Evolutionary conservation across 2,888 invertebrate genomes (phyloP).

Genomic region (Achlya flavicornis): DNA sequence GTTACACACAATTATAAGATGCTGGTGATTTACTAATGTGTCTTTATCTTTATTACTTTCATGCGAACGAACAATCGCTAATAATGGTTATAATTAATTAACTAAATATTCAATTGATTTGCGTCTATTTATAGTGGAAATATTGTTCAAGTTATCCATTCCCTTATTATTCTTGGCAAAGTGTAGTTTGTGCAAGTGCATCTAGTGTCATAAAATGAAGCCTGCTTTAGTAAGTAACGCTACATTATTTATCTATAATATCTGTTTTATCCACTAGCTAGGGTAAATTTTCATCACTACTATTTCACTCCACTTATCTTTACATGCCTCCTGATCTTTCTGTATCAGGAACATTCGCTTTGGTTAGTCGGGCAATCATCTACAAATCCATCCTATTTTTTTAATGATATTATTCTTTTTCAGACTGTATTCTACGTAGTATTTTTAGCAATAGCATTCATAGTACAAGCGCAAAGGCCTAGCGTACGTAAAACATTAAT

Average conservation of each 20-base stretch:
- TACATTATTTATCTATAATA: too few species aligned
- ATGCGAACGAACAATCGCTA: neutral
- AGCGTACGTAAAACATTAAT: neutral
- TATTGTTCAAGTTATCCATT: neutral
- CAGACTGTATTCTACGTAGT: neutral
- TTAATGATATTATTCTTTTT: neutral
- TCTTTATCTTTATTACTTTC: neutral
- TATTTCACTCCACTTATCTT: too few species aligned
- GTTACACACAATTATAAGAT: neutral
- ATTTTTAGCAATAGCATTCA: neutral
- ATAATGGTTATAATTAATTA: conserved; percentile 3
- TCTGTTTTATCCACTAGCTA: too few species aligned
- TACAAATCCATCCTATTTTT: too few species aligned
- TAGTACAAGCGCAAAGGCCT: neutral
- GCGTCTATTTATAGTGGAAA: neutral
- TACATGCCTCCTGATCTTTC: too few species aligned
- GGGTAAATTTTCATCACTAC: too few species aligned
- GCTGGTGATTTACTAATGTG: neutral
- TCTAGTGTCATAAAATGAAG: neutral
- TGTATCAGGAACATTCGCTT: too few species aligned
- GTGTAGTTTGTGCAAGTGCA: neutral
- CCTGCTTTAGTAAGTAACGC: neutral
- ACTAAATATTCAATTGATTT: neutral
- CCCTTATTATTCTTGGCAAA: neutral
- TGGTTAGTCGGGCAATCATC: too few species aligned